phyloP scores from a whole-genome alignment of 23 tunicate genomes.

The Halocynthia aurantium region DNA sequence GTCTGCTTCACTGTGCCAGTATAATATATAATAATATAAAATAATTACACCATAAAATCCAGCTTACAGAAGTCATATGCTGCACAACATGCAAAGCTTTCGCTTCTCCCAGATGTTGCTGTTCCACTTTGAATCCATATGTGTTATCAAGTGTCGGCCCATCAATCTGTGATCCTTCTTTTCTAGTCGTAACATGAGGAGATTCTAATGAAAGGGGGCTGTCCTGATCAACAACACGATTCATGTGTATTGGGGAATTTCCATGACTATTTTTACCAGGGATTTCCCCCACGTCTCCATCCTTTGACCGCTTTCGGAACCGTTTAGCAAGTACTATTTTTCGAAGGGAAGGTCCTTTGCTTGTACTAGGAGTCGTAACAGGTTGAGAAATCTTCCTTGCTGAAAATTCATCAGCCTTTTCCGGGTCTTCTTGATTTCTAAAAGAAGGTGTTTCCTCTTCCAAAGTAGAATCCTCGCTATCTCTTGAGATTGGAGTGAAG shows the following conservation, averaged over 20 bases:
- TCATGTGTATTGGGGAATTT: too few species aligned
- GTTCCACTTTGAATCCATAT: constrained; percentile 17
- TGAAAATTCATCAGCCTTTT: neutral
- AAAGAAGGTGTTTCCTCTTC: neutral
- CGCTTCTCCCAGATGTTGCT: constrained; percentile 29
- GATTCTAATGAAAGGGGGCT: neutral
- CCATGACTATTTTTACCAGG: neutral
- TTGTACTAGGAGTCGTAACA: neutral
- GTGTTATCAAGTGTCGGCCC: constrained; percentile 26
- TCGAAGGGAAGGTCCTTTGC: neutral
- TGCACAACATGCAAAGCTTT: constrained; percentile 69
- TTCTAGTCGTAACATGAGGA: neutral
- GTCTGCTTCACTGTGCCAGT: too few species aligned
- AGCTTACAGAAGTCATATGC: constrained; percentile 28
- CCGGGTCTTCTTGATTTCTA: neutral
- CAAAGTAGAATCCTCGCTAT: neutral
- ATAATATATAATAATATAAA: too few species aligned
- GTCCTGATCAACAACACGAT: neutral
- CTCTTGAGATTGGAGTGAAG: neutral
- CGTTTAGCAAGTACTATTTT: neutral
- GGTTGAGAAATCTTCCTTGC: constrained; percentile 1
- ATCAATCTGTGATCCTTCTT: constrained; percentile 20
- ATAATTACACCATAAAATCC: neutral
- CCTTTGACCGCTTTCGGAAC: constrained; percentile 1
- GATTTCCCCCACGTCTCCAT: neutral